Percentiles rank a stretch among this genome's conserved stretches.
These are phyloP conservation scores for Trichopria drosophilae DNA, from an alignment of 2,888 invertebrate genomes.

Conservation along the genomic window DNA sequence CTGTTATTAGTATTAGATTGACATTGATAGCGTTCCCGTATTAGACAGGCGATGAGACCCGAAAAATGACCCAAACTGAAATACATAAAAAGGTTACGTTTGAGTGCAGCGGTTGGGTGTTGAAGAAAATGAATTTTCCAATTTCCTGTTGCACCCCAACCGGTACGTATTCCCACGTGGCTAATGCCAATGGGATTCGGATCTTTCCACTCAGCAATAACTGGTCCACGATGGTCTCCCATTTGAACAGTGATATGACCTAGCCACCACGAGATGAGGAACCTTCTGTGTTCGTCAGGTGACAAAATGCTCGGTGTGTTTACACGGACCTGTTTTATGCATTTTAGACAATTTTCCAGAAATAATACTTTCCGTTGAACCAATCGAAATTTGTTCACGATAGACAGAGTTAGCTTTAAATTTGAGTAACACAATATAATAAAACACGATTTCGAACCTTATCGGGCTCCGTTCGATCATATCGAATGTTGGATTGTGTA, in stretches of 20 bases:
- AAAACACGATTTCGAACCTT: too few species aligned
- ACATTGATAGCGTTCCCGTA: too few species aligned
- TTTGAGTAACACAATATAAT: too few species aligned
- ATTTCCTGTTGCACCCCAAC: slow-evolving; percentile 68
- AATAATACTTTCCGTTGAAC: too few species aligned
- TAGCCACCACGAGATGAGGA: slow-evolving; percentile 64
- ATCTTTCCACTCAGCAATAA: slow-evolving; percentile 66
- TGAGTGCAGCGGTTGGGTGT: slow-evolving; percentile 27
- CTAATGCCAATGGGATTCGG: slow-evolving; percentile 65
- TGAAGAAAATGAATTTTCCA: slow-evolving; percentile 62
- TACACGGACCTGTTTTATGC: slow-evolving; percentile 65
- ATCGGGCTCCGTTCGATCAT: slow-evolving; percentile 67
- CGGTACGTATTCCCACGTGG: slow-evolving; percentile 68
- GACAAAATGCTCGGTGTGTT: slow-evolving; percentile 65
- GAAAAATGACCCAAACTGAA: too few species aligned
- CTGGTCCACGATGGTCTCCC: slow-evolving; percentile 58
- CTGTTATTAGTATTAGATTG: too few species aligned
- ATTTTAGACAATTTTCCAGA: too few species aligned
- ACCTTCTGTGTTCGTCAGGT: slow-evolving; percentile 63
- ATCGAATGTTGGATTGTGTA: slow-evolving; percentile 67
- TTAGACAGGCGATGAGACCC: too few species aligned
- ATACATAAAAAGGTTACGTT: too few species aligned
- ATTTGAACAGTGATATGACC: slow-evolving; percentile 62
- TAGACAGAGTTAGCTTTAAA: too few species aligned
- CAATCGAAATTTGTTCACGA: too few species aligned